Percentiles rank a stretch among this genome's conserved stretches.
Evolutionary conservation across 2,113 vertebrate species (phyloP).

Genomic region (Corynorhinus townsendii): DNA sequence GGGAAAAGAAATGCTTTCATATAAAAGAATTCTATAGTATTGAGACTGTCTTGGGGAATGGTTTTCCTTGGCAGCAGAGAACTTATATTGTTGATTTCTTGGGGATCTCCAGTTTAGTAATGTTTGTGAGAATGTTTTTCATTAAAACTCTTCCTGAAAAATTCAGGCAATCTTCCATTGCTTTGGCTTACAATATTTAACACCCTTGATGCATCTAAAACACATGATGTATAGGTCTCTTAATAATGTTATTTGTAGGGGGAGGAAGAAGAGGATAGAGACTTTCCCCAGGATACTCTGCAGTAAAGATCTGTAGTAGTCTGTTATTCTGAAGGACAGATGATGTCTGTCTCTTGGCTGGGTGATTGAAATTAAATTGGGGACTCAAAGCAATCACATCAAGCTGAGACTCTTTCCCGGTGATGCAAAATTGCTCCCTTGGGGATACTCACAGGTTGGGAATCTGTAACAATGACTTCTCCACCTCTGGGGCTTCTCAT

Average conservation of each 20-base stretch:
- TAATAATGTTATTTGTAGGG: slow-evolving; percentile 55
- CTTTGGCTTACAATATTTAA: slow-evolving; percentile 57
- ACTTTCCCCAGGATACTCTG: slow-evolving; percentile 44
- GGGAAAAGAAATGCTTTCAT: slow-evolving; percentile 35
- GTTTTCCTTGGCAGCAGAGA: slow-evolving; percentile 35
- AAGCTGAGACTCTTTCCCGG: slow-evolving; percentile 55
- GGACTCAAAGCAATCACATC: slow-evolving; percentile 68
- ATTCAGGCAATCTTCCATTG: slow-evolving; percentile 20
- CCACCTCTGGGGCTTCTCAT: slow-evolving; percentile 60
- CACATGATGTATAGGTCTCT: slow-evolving; percentile 20
- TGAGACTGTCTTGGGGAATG: slow-evolving; percentile 24
- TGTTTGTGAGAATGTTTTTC: slow-evolving; percentile 50
- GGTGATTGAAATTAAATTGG: slow-evolving; percentile 75
- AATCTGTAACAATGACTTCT: slow-evolving; percentile 68
- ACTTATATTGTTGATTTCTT: slow-evolving; percentile 54
- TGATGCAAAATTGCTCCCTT: slow-evolving; percentile 65
- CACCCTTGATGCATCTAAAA: slow-evolving; percentile 46
- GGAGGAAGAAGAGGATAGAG: slow-evolving; percentile 38
- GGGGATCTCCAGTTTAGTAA: slow-evolving; percentile 46
- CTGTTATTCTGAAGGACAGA: slow-evolving; percentile 64
- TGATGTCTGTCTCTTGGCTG: slow-evolving; percentile 60
- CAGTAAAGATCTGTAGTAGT: slow-evolving; percentile 57
- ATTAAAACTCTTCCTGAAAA: slow-evolving; percentile 43
- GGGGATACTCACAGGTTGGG: slow-evolving; percentile 62
- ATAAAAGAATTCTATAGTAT: slow-evolving; percentile 2